Conservation (phyloP, 2,888 invertebrate genomes). For the Helicoverpa assulta region DNA sequence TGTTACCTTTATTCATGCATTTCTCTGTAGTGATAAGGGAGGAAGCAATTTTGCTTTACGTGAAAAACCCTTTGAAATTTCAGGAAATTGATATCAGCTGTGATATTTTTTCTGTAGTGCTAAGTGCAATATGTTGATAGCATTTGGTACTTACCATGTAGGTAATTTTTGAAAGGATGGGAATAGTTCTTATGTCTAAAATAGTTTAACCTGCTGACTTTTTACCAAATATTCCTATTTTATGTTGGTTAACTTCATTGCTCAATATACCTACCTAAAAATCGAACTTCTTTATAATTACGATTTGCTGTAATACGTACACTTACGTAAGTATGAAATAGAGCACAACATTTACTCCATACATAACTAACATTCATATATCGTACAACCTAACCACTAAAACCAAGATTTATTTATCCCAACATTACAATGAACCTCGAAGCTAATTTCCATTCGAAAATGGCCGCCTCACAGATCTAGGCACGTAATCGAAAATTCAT, state of each 20-base stretch:
- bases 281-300: neutral
- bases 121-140: no score
- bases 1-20: constrained; percentile 60
- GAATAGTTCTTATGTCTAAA: no score
- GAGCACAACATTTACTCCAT: neutral
- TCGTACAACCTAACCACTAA: neutral
- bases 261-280: no score
- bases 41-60: neutral
- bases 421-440: neutral
- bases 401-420: neutral
- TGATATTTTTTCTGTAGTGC: neutral
- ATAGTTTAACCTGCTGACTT: no score
- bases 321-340: neutral
- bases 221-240: no score
- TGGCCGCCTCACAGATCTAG: constrained; percentile 25
- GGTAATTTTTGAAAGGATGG: neutral
- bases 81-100: constrained; percentile 22
- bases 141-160: neutral
- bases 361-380: neutral
- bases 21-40: constrained; percentile 23
- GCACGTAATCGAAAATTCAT: constrained; percentile 57
- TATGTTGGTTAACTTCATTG: no score
- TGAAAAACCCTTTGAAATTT: constrained; percentile 6
- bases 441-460: constrained; percentile 30
- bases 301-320: neutral